A percentile compares a stretch with the other conserved stretches of the same genome.
phyloP scores from a whole-genome alignment of 2,797 vertebrate species.

The Scleropages formosus region DNA sequence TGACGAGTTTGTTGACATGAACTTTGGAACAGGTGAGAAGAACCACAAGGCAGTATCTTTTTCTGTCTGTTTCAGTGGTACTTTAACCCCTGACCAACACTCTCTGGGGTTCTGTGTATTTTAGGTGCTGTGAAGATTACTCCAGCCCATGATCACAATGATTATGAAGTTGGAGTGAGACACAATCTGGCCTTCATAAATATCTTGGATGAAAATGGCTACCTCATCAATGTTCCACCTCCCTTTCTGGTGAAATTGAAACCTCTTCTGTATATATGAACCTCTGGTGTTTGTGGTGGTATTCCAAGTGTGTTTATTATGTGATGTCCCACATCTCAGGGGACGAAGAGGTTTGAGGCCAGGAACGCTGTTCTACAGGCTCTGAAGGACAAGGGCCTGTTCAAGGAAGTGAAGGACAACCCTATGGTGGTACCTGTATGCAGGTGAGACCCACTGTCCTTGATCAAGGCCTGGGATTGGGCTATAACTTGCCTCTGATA shows the following conservation, averaged over 20 bases:
- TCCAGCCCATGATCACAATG: slow-evolving; percentile 89
- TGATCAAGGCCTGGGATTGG: neutral
- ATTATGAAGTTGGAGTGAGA: slow-evolving; percentile 85
- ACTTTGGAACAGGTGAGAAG: slow-evolving; percentile 81
- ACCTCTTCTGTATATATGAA: slow-evolving; percentile 34
- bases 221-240: slow-evolving; percentile 81
- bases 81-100: slow-evolving; percentile 16
- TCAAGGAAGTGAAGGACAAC: slow-evolving; percentile 83
- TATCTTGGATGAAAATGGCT: slow-evolving; percentile 83
- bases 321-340: slow-evolving; percentile 56
- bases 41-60: neutral
- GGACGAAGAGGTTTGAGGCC: slow-evolving; percentile 87
- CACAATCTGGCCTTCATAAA: slow-evolving; percentile 81
- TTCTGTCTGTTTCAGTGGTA: neutral
- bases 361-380: slow-evolving; percentile 78
- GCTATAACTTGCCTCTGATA: too few relatives aligned
- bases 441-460: slow-evolving; percentile 67
- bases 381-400: slow-evolving; percentile 77
- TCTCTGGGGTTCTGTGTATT: neutral
- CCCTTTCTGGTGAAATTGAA: slow-evolving; percentile 80
- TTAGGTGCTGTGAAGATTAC: slow-evolving; percentile 92
- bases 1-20: slow-evolving; percentile 88
- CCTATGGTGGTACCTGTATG: slow-evolving; percentile 93
- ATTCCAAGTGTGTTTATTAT: slow-evolving; percentile 3
- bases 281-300: neutral